Conservation (phyloP, 2,113 vertebrate species). For the Coryphaenoides rupestris region DNA sequence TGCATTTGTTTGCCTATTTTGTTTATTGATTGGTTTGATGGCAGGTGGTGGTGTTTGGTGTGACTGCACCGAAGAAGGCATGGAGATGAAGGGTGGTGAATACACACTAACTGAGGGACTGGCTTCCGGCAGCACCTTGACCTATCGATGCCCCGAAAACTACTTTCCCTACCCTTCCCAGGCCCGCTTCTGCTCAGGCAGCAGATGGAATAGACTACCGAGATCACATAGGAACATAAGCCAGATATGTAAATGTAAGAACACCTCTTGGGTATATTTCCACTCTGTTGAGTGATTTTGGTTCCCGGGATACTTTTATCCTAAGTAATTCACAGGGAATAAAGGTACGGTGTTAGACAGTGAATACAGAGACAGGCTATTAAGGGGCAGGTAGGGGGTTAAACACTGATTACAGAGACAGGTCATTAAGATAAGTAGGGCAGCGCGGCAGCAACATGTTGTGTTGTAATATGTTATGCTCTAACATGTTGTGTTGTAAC, state of each 20-base stretch:
- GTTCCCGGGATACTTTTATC: too few relatives aligned
- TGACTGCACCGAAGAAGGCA: constrained; percentile 18
- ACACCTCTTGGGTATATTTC: not conserved
- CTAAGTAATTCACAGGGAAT: too few relatives aligned
- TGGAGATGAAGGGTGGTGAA: constrained; percentile 37
- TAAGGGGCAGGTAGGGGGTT: too few relatives aligned
- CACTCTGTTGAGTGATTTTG: too few relatives aligned
- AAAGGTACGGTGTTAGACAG: too few relatives aligned
- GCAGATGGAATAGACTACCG: constrained; percentile 27
- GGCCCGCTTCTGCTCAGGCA: constrained; percentile 29
- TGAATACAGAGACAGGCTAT: too few relatives aligned
- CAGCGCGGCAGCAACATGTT: too few relatives aligned
- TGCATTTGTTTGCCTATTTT: not conserved
- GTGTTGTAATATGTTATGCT: too few relatives aligned
- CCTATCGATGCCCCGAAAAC: constrained; percentile 50
- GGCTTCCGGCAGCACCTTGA: constrained; percentile 25
- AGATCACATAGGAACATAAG: rapidly evolving
- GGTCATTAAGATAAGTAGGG: too few relatives aligned
- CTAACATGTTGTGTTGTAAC: too few relatives aligned
- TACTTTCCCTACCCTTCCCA: constrained; percentile 50
- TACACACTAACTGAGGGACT: constrained; percentile 48
- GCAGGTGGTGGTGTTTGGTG: constrained; percentile 36
- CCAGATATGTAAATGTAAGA: constrained; percentile 62
- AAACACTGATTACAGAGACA: too few relatives aligned
- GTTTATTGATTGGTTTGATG: not conserved